phyloP scores from a whole-genome alignment of 2,888 invertebrate genomes.

The Dryococelus australis region DNA sequence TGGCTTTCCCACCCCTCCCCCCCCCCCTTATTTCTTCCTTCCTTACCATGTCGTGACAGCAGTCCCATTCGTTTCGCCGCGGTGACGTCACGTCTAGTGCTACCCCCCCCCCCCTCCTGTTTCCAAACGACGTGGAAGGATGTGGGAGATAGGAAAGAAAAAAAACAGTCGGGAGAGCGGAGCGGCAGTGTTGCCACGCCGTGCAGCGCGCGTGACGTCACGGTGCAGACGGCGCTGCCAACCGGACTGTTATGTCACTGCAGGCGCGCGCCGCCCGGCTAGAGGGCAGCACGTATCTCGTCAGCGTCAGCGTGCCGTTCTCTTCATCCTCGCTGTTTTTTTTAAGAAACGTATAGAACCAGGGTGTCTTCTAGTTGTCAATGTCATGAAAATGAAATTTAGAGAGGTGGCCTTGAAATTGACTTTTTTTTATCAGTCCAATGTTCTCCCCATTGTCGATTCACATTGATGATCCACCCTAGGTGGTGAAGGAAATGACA shows the following conservation, averaged over 20 bases:
- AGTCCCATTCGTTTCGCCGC: neutral
- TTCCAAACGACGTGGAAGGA: too few species aligned
- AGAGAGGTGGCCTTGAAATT: too few species aligned
- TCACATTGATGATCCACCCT: too few species aligned
- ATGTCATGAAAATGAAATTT: too few species aligned
- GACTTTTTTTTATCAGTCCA: too few species aligned
- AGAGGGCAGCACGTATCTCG: neutral
- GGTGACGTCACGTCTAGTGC: conserved; percentile 2
- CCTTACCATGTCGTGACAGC: neutral
- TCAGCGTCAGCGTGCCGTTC: neutral
- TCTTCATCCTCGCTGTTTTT: too few species aligned
- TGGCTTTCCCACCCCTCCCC: conserved; percentile 16
- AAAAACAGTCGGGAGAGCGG: neutral
- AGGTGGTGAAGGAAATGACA: too few species aligned
- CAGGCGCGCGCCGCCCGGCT: neutral
- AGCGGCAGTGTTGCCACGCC: neutral
- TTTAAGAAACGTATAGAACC: too few species aligned
- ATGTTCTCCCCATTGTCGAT: too few species aligned
- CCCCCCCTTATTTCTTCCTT: neutral
- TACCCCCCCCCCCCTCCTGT: neutral
- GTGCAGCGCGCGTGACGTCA: neutral
- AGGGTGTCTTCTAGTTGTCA: too few species aligned
- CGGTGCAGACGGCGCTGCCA: neutral
- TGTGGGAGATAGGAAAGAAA: neutral
- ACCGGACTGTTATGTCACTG: neutral